Evolutionary conservation across 2,797 vertebrate genomes (phyloP), one percentile per base, ranked within the genome.

Genomic region (Anolis apletophallus): DNA sequence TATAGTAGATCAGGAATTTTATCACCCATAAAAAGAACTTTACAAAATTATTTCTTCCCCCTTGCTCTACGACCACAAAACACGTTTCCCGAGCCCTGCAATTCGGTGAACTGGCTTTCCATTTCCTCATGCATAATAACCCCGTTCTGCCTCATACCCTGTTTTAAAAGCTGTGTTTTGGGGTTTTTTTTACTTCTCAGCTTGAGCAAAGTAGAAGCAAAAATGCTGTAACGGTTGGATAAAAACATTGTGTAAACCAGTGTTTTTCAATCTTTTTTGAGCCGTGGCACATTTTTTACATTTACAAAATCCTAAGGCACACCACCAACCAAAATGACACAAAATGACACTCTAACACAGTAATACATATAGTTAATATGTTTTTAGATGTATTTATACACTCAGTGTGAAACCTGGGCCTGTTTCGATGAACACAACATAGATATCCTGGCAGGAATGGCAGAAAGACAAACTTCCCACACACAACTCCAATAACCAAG

Each of bases 1-100:
- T 87, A 91, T 86, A 80, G 85, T 93, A 86, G 85, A 89, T 91
- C 72, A 59, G 59, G 84, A 89, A 80, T 88, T 94, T 94, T 94
- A 95, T 94, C 86, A 90, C 81, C 86, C 86, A 55, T 92, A 94
- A 90, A 94, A 93, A 85, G 90, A 88, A 67, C 88, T 76, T 69
- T 5, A 26, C 77, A 82, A 85, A 71, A 8, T 0, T 3, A 83
- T 55, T 86, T 59, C 23, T 67, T 19, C 50, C 34, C 13, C 19
- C 5, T 26, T 3, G 89, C 26, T 91, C 21, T 79, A 16, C 32
- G 13, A 57, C 75, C 52, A 40, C 8, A 12, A 40, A 91, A 76
- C 85, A 69, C 64, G 74, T 81, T 81, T 14, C 9, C 61, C 29
- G 10, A 83, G 55, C 67, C 75, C 26, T 46, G 52, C 36, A 57